phyloP scores from a whole-genome alignment of 23 tunicate genomes.

The Botrylloides violaceus region DNA sequence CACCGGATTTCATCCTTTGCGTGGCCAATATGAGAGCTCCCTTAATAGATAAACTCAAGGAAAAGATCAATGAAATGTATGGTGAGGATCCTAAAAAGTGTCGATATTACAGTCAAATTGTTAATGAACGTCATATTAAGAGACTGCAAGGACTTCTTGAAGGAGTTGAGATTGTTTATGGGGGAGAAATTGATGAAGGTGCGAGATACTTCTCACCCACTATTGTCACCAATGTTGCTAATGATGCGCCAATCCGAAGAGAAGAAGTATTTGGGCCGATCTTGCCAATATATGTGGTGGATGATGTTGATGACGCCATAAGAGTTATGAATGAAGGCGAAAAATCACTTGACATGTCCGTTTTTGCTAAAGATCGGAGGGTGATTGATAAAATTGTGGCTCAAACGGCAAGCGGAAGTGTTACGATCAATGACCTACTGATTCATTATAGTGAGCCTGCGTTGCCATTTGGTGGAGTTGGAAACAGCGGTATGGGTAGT shows the following conservation, averaged over 20 bases:
- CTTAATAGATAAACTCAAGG: conserved; percentile 27
- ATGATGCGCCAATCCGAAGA: conserved; percentile 22
- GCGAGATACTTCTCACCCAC: conserved; percentile 46
- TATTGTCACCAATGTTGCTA: conserved; percentile 21
- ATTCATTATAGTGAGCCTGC: conserved; percentile 36
- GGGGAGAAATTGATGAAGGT: conserved; percentile 41
- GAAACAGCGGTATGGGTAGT: conserved; percentile 66
- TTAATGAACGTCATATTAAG: conserved; percentile 42
- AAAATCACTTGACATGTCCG: conserved; percentile 58
- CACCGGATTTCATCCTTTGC: conserved; percentile 56
- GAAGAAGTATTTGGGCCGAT: conserved; percentile 79
- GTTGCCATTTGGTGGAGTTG: conserved; percentile 88
- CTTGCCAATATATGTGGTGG: conserved; percentile 20
- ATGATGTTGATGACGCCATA: conserved; percentile 39
- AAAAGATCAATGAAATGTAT: conserved; percentile 14
- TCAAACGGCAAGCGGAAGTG: conserved; percentile 52
- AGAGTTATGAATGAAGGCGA: conserved; percentile 21
- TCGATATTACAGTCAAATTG: conserved; percentile 32
- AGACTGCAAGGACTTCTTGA: conserved; percentile 44
- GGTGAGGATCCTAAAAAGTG: conserved; percentile 34
- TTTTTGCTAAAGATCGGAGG: conserved; percentile 39
- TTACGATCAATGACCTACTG: conserved; percentile 54
- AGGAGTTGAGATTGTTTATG: conserved; percentile 42
- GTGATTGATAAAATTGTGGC: conserved; percentile 37
- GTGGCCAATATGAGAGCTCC: conserved; percentile 16